Evolutionary conservation across 2,797 vertebrate genomes (phyloP).

Genomic region (Oryzias dopingdopingensis): DNA sequence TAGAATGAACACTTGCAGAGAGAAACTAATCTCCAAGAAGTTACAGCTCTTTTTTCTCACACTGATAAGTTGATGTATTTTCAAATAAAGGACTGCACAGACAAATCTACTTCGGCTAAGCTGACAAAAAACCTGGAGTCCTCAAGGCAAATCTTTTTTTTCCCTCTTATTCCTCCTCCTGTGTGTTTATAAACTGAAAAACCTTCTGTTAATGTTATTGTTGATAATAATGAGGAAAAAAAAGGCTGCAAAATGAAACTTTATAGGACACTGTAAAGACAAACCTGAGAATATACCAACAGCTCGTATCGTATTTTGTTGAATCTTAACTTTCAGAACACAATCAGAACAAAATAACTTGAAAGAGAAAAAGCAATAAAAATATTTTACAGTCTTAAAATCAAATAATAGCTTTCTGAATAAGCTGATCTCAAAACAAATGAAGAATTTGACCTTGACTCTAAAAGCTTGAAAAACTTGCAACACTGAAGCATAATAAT

Average conservation of each 20-base stretch:
- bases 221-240: no score
- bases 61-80: constrained; percentile 11
- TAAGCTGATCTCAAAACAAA: background rate
- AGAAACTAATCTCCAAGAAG: constrained; percentile 2
- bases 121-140: constrained; percentile 4
- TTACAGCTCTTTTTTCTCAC: constrained; percentile 13
- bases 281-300: no score
- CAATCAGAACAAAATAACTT: background rate
- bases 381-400: background rate
- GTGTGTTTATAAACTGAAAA: no score
- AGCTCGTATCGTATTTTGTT: no score
- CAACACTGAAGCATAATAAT: background rate
- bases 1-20: constrained; percentile 1
- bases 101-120: constrained; percentile 1
- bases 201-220: no score
- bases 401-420: background rate
- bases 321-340: background rate
- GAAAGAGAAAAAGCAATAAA: background rate
- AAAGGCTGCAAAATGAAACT: no score
- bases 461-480: no score
- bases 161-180: no score
- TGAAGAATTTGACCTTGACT: no score
- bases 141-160: background rate
- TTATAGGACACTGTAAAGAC: no score
- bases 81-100: background rate